A percentile compares a stretch with the other conserved stretches of the same genome.
Evolutionary conservation across 2,888 invertebrate species (phyloP).

Genomic region (Caenorhabditis becei): DNA sequence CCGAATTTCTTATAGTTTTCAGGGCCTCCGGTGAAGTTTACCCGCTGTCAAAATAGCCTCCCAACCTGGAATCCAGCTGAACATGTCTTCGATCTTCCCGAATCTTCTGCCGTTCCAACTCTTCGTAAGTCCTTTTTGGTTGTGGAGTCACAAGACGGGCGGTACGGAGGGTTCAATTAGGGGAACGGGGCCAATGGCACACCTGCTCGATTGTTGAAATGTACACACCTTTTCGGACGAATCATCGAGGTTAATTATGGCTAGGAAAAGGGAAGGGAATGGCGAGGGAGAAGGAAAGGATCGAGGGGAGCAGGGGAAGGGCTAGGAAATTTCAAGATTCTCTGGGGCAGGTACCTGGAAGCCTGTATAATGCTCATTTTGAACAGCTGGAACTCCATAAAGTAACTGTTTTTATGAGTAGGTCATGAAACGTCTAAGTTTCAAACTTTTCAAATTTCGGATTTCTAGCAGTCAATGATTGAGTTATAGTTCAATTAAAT

Average conservation of each 20-base stretch:
- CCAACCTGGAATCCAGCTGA: neutral
- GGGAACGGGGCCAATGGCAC: constrained; percentile 9
- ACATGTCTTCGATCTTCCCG: constrained; percentile 52
- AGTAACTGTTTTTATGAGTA: too few relatives aligned
- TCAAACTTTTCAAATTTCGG: too few relatives aligned
- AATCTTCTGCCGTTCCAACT: constrained; percentile 39
- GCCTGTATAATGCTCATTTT: too few relatives aligned
- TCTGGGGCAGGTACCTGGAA: too few relatives aligned
- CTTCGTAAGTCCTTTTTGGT: constrained; percentile 26
- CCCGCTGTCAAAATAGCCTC: neutral
- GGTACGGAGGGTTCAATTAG: constrained; percentile 33
- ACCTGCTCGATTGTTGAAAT: constrained; percentile 10
- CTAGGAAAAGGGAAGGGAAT: neutral
- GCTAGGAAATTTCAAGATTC: neutral
- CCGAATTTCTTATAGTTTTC: constrained; percentile 12
- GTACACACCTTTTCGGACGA: constrained; percentile 10
- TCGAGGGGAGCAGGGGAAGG: neutral
- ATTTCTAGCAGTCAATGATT: too few relatives aligned
- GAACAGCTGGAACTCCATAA: too few relatives aligned
- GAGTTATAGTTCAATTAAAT: too few relatives aligned
- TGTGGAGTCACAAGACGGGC: constrained; percentile 5
- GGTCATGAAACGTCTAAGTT: too few relatives aligned
- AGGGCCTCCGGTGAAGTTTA: neutral
- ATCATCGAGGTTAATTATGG: constrained; percentile 5
- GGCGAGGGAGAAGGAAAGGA: neutral